Percentiles rank a stretch among this genome's conserved stretches.
Evolutionary conservation across 1,140 invertebrate genomes (phyloP).

Genomic region (Carposina sasakii): DNA sequence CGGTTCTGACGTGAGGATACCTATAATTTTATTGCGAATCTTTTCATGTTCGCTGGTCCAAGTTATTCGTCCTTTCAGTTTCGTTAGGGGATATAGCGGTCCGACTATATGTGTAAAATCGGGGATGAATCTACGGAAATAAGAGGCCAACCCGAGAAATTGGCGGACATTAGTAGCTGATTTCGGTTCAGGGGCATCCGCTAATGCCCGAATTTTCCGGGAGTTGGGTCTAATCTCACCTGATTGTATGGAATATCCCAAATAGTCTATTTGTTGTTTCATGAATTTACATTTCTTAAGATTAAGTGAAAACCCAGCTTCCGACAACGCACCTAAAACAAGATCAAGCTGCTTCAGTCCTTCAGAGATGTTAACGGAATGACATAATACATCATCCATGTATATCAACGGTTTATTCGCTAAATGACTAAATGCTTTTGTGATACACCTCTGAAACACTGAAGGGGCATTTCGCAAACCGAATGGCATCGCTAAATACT

Average conservation of each 20-base stretch:
- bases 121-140: background rate
- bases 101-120: constrained; percentile 1
- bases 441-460: constrained; percentile 35
- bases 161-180: background rate
- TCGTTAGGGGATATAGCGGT: background rate
- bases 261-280: constrained; percentile 20
- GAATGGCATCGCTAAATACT: constrained; percentile 33
- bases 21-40: background rate
- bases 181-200: background rate
- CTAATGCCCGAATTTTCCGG: constrained; percentile 12
- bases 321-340: constrained; percentile 6
- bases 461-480: constrained; percentile 31
- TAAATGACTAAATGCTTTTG: constrained; percentile 10
- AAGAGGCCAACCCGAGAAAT: background rate
- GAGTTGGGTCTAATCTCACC: constrained; percentile 22
- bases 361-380: background rate
- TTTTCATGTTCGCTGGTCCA: background rate
- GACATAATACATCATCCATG: constrained; percentile 1
- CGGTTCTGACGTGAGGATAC: background rate
- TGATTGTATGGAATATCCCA: constrained; percentile 19
- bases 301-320: constrained; percentile 22
- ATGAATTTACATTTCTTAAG: constrained; percentile 27
- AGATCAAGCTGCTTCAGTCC: background rate
- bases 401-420: background rate
- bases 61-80: background rate